phyloP scores from a whole-genome alignment of 2,888 invertebrate genomes.

The Heliconius ismenius region DNA sequence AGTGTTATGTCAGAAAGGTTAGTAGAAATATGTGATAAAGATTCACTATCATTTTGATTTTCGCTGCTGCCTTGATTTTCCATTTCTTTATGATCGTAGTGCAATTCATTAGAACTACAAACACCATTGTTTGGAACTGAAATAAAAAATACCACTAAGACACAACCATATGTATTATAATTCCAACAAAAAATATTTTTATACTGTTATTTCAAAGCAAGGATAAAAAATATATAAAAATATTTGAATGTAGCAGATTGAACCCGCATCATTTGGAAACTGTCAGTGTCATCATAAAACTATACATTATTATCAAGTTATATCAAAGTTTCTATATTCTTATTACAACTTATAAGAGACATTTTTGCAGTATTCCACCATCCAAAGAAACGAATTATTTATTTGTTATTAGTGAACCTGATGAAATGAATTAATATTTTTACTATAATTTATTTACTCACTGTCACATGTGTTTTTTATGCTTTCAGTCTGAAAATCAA shows the following conservation, averaged over 20 bases:
- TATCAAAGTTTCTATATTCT: not conserved
- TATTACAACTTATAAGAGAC: not conserved
- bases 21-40: slow-evolving; percentile 65
- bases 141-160: slow-evolving; percentile 42
- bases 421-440: slow-evolving; percentile 12
- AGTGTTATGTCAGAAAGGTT: slow-evolving; percentile 71
- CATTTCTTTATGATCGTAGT: slow-evolving; percentile 51
- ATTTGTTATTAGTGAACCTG: not conserved
- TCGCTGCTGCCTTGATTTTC: slow-evolving; percentile 56
- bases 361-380: not conserved
- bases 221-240: not conserved
- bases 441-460: slow-evolving; percentile 55
- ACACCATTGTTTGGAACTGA: slow-evolving; percentile 68
- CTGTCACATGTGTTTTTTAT: slow-evolving; percentile 58
- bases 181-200: too few relatives aligned
- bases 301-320: not conserved
- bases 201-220: too few relatives aligned
- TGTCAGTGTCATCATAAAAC: not conserved
- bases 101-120: slow-evolving; percentile 54
- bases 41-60: slow-evolving; percentile 66
- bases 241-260: not conserved
- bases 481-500: slow-evolving; percentile 54
- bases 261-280: not conserved
- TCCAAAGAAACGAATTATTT: not conserved
- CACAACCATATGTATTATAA: not conserved